These are phyloP conservation scores for Pseudobourletiella spinata DNA, from an alignment of 1,140 invertebrate genomes.

Conservation along the genomic window DNA sequence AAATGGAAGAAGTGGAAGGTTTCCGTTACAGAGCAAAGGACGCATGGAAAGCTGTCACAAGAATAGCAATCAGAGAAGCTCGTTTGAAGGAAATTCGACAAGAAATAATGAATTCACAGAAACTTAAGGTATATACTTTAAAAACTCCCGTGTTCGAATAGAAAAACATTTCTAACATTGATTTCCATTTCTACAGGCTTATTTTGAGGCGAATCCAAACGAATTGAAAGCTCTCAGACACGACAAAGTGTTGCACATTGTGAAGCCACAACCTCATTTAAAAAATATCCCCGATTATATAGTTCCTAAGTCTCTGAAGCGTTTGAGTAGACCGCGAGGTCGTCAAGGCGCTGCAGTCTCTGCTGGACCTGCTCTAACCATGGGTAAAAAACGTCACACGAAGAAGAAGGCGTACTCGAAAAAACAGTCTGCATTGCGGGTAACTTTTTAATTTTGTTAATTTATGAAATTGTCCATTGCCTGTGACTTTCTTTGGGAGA, in stretches of 20 bases:
- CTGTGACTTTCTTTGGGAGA: too few relatives aligned
- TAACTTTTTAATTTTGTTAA: slow-evolving; percentile 1
- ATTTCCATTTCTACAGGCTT: slow-evolving; percentile 50
- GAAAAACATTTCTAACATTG: background rate
- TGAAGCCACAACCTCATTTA: slow-evolving; percentile 73
- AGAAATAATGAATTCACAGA: slow-evolving; percentile 86
- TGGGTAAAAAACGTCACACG: slow-evolving; percentile 8
- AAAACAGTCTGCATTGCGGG: background rate
- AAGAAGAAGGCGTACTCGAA: slow-evolving; percentile 12
- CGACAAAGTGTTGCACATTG: slow-evolving; percentile 82
- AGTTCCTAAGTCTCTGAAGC: slow-evolving; percentile 63
- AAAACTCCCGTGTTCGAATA: slow-evolving; percentile 1
- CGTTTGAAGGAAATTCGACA: slow-evolving; percentile 90
- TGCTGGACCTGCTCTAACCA: background rate
- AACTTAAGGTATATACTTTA: slow-evolving; percentile 70
- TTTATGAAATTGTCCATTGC: too few relatives aligned
- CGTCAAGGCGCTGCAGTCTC: slow-evolving; percentile 14
- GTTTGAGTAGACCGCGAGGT: slow-evolving; percentile 42
- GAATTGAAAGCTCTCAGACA: slow-evolving; percentile 82
- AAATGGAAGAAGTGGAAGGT: slow-evolving; percentile 88
- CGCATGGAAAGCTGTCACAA: slow-evolving; percentile 86
- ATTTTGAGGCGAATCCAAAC: slow-evolving; percentile 89
- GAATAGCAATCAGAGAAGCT: slow-evolving; percentile 83
- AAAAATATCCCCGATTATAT: slow-evolving; percentile 92
- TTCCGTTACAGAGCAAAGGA: slow-evolving; percentile 90